Conservation (phyloP, 2,888 invertebrate genomes). For the Pseudeuparius sepicola region DNA sequence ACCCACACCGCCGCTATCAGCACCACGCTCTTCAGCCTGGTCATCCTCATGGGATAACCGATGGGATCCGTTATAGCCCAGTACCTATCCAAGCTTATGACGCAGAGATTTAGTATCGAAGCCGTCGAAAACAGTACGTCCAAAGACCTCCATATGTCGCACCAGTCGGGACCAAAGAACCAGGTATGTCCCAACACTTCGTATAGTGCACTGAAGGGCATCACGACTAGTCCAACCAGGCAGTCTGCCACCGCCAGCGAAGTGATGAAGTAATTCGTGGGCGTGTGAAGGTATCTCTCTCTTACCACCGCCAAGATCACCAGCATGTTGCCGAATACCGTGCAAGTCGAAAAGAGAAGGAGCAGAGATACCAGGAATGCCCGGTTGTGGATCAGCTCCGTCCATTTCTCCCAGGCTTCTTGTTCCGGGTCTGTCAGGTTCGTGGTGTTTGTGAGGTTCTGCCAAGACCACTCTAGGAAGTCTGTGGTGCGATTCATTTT, state of each 20-base stretch:
- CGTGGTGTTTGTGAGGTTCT: constrained; percentile 17
- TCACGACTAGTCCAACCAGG: constrained; percentile 90
- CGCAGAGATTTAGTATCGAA: constrained; percentile 93
- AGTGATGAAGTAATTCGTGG: constrained; percentile 96
- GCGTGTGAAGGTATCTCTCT: constrained; percentile 89
- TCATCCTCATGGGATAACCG: constrained; percentile 93
- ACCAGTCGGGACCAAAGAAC: constrained; percentile 94
- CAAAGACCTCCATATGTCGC: constrained; percentile 94
- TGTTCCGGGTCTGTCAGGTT: constrained; percentile 29
- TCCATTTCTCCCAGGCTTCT: constrained; percentile 40
- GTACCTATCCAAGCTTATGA: constrained; percentile 92
- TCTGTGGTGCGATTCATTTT: constrained; percentile 27
- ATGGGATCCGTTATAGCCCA: constrained; percentile 99
- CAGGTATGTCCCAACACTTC: constrained; percentile 84
- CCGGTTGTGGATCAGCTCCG: constrained; percentile 55
- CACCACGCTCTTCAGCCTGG: constrained; percentile 71
- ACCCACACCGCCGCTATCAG: constrained; percentile 94
- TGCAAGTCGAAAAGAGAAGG: constrained; percentile 79
- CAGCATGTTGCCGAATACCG: constrained; percentile 89
- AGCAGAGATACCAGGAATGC: constrained; percentile 71
- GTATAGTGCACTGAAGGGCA: constrained; percentile 92
- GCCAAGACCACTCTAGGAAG: constrained; percentile 20
- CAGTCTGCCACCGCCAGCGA: constrained; percentile 95
- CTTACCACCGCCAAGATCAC: constrained; percentile 89
- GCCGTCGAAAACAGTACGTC: constrained; percentile 97